Conservation (phyloP, 2,113 vertebrate genomes). For the Saguinus imperator region DNA sequence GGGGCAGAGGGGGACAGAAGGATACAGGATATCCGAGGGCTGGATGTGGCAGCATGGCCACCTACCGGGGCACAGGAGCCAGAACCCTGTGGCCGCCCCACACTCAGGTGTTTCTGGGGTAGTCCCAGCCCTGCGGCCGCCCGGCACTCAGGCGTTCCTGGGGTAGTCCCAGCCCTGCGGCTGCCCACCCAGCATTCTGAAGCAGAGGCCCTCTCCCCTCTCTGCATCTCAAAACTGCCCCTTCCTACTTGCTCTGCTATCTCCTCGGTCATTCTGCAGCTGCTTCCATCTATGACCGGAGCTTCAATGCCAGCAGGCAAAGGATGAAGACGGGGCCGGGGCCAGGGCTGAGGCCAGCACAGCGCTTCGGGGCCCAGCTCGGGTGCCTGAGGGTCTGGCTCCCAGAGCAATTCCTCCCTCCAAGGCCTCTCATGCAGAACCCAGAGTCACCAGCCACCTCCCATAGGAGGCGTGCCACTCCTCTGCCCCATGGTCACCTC, state of each 20-base stretch:
- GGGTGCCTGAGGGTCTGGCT: neutral
- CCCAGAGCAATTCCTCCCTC: neutral
- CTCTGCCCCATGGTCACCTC: neutral
- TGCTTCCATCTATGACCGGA: neutral
- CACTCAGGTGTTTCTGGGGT: rapidly evolving
- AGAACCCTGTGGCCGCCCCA: too few relatives aligned
- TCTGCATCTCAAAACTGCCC: neutral
- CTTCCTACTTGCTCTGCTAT: neutral
- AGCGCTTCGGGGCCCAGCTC: rapidly evolving
- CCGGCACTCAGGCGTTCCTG: too few relatives aligned
- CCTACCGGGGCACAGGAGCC: neutral
- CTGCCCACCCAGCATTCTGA: too few relatives aligned
- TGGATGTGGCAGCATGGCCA: neutral
- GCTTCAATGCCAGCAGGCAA: too few relatives aligned
- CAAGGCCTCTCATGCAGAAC: neutral
- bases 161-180: neutral
- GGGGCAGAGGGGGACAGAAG: too few relatives aligned
- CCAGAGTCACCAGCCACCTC: neutral
- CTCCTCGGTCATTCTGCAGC: neutral
- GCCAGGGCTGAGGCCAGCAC: too few relatives aligned
- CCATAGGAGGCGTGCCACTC: rapidly evolving
- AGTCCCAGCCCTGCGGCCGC: neutral
- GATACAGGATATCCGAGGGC: neutral
- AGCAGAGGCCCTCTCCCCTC: neutral
- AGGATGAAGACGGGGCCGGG: neutral